Conservation (phyloP, 2,113 vertebrate species). For the Chlorodrepanis virens region DNA sequence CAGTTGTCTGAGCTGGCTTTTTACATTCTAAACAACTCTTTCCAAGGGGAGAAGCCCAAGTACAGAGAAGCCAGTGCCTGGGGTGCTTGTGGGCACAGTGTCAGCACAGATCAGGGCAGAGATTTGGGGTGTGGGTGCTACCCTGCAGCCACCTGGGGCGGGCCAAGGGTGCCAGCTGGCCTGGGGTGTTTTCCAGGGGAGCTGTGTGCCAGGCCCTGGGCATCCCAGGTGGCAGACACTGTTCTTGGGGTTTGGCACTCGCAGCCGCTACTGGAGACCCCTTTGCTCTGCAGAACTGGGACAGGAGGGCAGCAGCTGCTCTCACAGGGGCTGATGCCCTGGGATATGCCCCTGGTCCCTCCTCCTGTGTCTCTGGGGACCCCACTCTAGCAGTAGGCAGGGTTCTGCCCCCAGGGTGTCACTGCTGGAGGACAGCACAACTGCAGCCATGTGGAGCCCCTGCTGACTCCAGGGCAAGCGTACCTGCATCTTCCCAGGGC, state of each 20-base stretch:
- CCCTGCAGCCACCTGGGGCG: neutral
- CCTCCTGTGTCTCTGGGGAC: neutral
- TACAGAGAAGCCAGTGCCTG: neutral
- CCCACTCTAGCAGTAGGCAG: neutral
- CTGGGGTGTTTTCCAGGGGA: neutral
- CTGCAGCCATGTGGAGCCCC: neutral
- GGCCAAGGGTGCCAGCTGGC: neutral
- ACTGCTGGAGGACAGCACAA: rapidly evolving
- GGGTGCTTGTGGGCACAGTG: neutral
- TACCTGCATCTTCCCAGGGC: neutral
- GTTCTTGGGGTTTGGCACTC: neutral
- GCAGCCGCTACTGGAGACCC: neutral
- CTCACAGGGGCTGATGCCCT: neutral
- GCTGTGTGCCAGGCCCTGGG: neutral
- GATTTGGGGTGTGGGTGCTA: neutral
- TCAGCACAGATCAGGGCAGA: neutral
- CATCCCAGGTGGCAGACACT: neutral
- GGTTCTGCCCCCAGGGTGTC: neutral
- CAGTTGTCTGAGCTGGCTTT: neutral
- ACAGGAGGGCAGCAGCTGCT: neutral
- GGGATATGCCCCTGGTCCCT: neutral
- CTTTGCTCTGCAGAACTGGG: neutral
- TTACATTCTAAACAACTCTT: neutral
- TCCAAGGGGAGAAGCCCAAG: neutral
- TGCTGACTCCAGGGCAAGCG: neutral